Conservation (phyloP, 2,888 invertebrate genomes). For the Eugnorisma glareosa region DNA sequence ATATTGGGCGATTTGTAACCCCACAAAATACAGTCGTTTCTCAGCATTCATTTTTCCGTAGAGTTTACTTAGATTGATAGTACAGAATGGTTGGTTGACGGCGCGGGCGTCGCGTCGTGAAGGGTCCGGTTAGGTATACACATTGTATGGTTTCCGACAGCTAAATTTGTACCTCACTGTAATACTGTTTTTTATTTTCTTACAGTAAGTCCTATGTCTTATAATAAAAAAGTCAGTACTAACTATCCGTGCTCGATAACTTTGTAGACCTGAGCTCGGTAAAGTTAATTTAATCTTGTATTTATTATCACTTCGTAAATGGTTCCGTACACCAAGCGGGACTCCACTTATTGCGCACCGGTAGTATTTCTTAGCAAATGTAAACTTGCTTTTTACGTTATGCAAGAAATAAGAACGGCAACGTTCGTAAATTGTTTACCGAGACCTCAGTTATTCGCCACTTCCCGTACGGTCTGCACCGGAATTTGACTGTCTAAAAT, state of each 20-base stretch:
- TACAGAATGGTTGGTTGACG: background rate
- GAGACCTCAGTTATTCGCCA: slow-evolving; percentile 9
- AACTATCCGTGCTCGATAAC: background rate
- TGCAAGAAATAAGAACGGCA: slow-evolving; percentile 4
- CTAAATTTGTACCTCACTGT: background rate
- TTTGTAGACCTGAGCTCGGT: background rate
- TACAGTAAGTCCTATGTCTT: background rate
- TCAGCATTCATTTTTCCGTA: background rate
- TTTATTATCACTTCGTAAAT: background rate
- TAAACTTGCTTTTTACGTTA: background rate
- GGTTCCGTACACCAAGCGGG: background rate
- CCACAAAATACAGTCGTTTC: background rate
- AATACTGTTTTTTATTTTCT: background rate
- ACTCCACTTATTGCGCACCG: background rate
- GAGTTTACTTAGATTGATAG: background rate
- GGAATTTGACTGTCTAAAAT: slow-evolving; percentile 44
- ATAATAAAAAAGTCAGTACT: background rate
- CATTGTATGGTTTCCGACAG: background rate
- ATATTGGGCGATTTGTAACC: background rate
- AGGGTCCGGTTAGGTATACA: background rate
- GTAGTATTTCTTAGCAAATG: background rate
- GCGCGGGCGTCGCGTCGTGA: no score
- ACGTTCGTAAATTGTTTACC: slow-evolving; percentile 18
- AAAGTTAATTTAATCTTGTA: background rate
- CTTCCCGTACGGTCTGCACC: slow-evolving; percentile 20